Conservation (phyloP, 2,888 invertebrate genomes). For the Sylvicola cinctus region DNA sequence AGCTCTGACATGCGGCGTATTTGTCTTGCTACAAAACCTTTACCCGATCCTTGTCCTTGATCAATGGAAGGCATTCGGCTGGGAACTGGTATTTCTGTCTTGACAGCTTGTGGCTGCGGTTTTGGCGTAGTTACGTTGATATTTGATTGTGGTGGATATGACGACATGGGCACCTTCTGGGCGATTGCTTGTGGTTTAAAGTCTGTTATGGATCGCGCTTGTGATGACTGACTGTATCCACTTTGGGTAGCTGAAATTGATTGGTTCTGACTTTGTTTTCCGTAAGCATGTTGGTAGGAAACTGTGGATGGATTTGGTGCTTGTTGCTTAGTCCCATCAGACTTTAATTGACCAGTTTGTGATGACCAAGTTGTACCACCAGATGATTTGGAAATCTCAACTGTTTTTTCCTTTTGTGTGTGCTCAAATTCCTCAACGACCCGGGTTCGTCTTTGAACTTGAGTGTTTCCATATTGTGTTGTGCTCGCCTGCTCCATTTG, state of each 20-base stretch:
- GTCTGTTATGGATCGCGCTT: too few relatives aligned
- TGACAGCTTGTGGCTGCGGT: neutral
- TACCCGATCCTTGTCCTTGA: constrained; percentile 12
- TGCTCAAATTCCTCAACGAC: constrained; percentile 47
- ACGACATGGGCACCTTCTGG: too few relatives aligned
- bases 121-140: neutral
- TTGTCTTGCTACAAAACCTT: constrained; percentile 22
- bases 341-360: constrained; percentile 1
- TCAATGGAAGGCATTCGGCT: neutral
- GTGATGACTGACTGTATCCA: too few relatives aligned
- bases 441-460: constrained; percentile 38
- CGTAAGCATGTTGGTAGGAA: too few relatives aligned
- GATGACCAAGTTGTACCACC: constrained; percentile 3
- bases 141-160: too few relatives aligned
- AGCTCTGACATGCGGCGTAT: constrained; percentile 21
- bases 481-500: constrained; percentile 23
- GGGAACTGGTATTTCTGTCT: neutral
- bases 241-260: too few relatives aligned
- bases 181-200: too few relatives aligned
- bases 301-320: too few relatives aligned
- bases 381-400: constrained; percentile 37
- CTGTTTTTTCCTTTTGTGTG: constrained; percentile 38
- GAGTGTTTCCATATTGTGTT: constrained; percentile 32
- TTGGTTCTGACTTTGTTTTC: too few relatives aligned
- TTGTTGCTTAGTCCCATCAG: too few relatives aligned